Evolutionary conservation across 37 sponge, comb jelly and placozoan species (phyloP).

Genomic region (Oopsacas minuta): DNA sequence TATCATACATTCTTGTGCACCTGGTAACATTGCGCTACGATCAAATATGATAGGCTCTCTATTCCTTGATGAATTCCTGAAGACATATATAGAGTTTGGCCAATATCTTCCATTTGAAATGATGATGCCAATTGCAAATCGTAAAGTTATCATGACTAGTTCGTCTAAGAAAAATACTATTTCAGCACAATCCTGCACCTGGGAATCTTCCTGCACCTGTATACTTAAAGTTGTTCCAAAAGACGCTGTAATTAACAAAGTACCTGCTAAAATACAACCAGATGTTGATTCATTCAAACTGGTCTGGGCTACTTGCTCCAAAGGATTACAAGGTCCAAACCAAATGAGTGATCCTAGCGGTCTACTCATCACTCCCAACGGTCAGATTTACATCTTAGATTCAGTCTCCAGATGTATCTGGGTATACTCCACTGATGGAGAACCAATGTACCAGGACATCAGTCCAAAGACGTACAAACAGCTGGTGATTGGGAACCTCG

Average conservation of each 20-base stretch:
- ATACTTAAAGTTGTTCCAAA: background rate
- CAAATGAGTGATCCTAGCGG: background rate
- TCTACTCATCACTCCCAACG: background rate
- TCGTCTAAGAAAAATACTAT: background rate
- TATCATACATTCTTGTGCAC: background rate
- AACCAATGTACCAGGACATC: slow-evolving; percentile 15
- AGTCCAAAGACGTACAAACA: background rate
- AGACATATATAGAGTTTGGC: background rate
- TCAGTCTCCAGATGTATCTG: background rate
- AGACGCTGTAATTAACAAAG: background rate
- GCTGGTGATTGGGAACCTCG: background rate
- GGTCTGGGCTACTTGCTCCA: background rate
- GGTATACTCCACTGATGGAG: background rate
- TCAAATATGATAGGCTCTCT: background rate
- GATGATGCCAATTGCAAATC: background rate
- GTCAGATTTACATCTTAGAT: background rate
- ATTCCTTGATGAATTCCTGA: background rate
- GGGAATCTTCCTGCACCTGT: background rate
- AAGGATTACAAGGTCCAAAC: background rate
- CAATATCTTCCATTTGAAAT: background rate
- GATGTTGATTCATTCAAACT: background rate
- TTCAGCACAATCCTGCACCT: background rate
- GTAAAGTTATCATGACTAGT: background rate
- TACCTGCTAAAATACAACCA: background rate
- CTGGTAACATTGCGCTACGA: background rate